Percentiles rank a stretch among this genome's conserved stretches.
Evolutionary conservation across 2,797 vertebrate species (phyloP).

Genomic region (Geotrypetes seraphini): DNA sequence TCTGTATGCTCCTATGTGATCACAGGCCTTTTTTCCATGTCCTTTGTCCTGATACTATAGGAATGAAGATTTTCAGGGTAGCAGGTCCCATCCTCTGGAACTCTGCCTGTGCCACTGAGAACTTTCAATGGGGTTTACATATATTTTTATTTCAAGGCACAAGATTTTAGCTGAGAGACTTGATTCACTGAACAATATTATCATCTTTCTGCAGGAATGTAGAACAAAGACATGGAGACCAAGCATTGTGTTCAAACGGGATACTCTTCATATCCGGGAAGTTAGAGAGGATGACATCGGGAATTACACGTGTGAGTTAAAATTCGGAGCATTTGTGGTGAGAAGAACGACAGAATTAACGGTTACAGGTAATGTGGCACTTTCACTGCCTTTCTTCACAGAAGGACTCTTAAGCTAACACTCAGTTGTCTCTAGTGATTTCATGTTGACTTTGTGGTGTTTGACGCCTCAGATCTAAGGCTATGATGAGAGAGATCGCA

Average conservation of each 20-base stretch:
- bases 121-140: no score
- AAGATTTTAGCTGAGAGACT: neutral
- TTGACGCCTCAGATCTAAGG: no score
- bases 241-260: conserved; percentile 77
- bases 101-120: no score
- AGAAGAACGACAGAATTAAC: conserved; percentile 87
- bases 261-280: conserved; percentile 79
- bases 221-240: conserved; percentile 81
- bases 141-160: no score
- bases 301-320: conserved; percentile 95
- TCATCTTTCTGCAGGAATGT: conserved; percentile 72
- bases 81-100: no score
- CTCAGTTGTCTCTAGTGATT: neutral
- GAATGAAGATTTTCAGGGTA: no score
- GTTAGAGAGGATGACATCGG: conserved; percentile 95
- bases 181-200: conserved; percentile 4
- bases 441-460: neutral
- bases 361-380: conserved; percentile 94
- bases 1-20: no score
- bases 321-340: conserved; percentile 83
- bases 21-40: no score
- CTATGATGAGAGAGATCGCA: no score
- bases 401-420: no score
- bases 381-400: no score
- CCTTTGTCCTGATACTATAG: no score